Percentiles rank a stretch among this genome's conserved stretches.
phyloP scores from a whole-genome alignment of 2,113 vertebrate genomes.

The Stomatorhinus ivindoensis region DNA sequence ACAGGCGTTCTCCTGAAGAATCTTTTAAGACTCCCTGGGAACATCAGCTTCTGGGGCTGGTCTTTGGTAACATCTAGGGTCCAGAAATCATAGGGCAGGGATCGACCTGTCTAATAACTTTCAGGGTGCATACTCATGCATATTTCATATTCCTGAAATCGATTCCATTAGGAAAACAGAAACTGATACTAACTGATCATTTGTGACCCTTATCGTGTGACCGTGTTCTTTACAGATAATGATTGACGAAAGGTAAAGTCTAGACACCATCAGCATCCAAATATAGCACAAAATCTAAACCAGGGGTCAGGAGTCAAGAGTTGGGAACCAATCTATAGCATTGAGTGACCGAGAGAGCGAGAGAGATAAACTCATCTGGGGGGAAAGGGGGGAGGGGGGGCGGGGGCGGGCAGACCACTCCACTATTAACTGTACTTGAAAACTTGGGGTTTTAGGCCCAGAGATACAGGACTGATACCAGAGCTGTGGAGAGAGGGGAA shows the following conservation, averaged over 20 bases:
- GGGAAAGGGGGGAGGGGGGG: no score
- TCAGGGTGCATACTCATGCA: background rate
- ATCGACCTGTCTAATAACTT: background rate
- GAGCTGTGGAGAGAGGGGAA: background rate
- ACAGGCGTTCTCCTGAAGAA: background rate
- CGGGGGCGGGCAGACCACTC: background rate
- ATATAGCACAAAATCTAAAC: background rate
- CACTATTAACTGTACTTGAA: background rate
- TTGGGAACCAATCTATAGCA: background rate
- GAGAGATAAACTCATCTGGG: background rate
- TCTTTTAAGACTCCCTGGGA: background rate
- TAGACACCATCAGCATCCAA: background rate
- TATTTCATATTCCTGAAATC: background rate
- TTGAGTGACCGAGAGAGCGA: background rate
- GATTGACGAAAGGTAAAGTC: background rate
- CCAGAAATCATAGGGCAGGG: background rate
- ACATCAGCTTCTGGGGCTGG: background rate
- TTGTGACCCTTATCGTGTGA: background rate
- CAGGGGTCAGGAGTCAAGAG: background rate
- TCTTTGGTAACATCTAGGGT: background rate
- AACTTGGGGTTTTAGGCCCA: background rate
- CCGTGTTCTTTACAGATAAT: background rate
- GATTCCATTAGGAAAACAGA: background rate
- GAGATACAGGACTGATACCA: background rate
- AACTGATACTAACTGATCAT: conserved; percentile 1